phyloP scores from a whole-genome alignment of 2,113 vertebrate genomes.

The Toxotes chatareus region DNA sequence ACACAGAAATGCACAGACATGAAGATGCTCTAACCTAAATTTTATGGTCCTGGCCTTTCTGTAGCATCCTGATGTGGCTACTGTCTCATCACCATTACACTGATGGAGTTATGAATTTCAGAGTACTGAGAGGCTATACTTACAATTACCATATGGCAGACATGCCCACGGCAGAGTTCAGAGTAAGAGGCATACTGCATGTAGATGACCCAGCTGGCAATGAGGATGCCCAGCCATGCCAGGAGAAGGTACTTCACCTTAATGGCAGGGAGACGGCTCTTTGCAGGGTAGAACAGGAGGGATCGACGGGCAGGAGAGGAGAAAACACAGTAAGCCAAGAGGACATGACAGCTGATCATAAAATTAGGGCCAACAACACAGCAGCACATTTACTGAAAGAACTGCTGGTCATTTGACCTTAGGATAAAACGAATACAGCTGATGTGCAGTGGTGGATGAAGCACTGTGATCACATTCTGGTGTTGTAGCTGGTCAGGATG shows the following conservation, averaged over 20 bases:
- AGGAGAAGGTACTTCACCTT: constrained; percentile 95
- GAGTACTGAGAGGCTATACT: constrained; percentile 77
- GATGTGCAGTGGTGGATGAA: not conserved
- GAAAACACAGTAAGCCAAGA: not conserved
- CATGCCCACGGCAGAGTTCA: constrained; percentile 92
- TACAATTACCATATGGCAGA: constrained; percentile 94
- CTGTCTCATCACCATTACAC: not conserved
- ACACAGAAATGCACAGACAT: not conserved
- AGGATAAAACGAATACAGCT: not conserved
- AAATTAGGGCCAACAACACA: not conserved
- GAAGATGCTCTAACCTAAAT: not conserved
- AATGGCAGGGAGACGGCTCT: constrained; percentile 92
- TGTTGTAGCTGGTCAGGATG: not conserved
- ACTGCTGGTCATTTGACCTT: constrained; percentile 7
- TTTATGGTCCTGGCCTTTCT: not conserved
- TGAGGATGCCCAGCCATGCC: constrained; percentile 92
- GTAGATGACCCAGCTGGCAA: constrained; percentile 95
- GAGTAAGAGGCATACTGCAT: constrained; percentile 94
- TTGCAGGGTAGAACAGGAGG: not conserved
- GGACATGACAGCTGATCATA: not conserved
- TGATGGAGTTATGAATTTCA: constrained; percentile 1
- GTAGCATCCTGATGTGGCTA: not conserved
- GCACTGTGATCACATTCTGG: not conserved
- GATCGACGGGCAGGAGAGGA: not conserved
- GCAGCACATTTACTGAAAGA: not conserved